These are phyloP conservation scores for Protobothrops flavoviridis DNA, from an alignment of 2,113 vertebrate species.

Conservation along the genomic window DNA sequence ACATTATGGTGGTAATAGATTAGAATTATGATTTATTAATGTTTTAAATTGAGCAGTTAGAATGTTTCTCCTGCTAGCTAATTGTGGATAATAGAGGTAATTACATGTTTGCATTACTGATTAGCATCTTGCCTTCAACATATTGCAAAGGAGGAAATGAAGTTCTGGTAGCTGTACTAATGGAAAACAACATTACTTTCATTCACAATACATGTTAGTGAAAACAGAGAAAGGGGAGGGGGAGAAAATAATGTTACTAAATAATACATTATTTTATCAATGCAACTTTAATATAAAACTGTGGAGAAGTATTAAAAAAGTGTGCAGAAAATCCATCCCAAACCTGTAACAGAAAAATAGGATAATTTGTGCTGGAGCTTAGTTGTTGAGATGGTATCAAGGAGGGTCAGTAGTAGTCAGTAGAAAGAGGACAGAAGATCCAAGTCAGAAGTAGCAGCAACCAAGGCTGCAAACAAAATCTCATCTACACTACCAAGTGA, in stretches of 20 bases:
- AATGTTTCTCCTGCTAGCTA: constrained; percentile 35
- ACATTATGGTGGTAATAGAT: constrained; percentile 15
- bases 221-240: neutral
- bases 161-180: neutral
- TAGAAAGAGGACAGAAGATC: neutral
- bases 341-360: neutral
- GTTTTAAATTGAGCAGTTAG: constrained; percentile 32
- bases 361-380: neutral
- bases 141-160: constrained; percentile 16
- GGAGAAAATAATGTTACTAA: neutral
- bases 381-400: neutral
- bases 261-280: neutral
- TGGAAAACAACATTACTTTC: neutral
- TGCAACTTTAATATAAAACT: neutral
- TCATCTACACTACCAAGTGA: neutral
- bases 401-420: no score
- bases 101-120: constrained; percentile 48
- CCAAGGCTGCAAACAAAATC: neutral
- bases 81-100: constrained; percentile 46
- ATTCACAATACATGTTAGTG: rapidly evolving
- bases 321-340: neutral
- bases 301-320: neutral
- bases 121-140: constrained; percentile 32
- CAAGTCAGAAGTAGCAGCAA: neutral
- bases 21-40: constrained; percentile 35